phyloP scores from a whole-genome alignment of 2,797 vertebrate genomes.

The Pseudochromis fuscus region DNA sequence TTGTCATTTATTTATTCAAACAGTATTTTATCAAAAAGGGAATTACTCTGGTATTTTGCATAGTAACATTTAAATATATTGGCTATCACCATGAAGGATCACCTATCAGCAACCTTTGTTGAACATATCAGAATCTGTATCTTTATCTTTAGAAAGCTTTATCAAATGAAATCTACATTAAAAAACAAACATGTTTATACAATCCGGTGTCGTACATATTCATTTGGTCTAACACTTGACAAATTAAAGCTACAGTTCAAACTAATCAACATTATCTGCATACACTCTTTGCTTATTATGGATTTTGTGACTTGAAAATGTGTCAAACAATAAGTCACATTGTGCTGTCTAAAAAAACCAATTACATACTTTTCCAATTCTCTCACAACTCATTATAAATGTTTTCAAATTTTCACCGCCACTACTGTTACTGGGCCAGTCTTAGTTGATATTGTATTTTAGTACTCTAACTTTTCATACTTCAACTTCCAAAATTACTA shows the following conservation, averaged over 20 bases:
- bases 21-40: conserved; percentile 34
- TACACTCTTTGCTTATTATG: neutral
- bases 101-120: conserved; percentile 22
- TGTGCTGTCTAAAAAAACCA: neutral
- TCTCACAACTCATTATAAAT: neutral
- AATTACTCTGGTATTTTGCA: conserved; percentile 54
- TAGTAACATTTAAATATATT: conserved; percentile 36
- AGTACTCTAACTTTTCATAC: conserved; percentile 1
- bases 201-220: conserved; percentile 16
- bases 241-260: conserved; percentile 32
- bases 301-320: conserved; percentile 10
- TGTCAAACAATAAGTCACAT: conserved; percentile 24
- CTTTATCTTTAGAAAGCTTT: conserved; percentile 19
- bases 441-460: neutral
- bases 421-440: neutral
- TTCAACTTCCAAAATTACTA: too few relatives aligned
- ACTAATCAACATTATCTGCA: conserved; percentile 17
- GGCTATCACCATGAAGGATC: conserved; percentile 26
- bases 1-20: conserved; percentile 8
- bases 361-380: conserved; percentile 20
- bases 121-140: conserved; percentile 40
- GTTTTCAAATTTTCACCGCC: neutral
- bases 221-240: conserved; percentile 33
- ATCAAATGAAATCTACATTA: conserved; percentile 11
- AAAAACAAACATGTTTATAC: conserved; percentile 33